Conservation (phyloP, 2,113 vertebrate species). For the Abramis brama region DNA sequence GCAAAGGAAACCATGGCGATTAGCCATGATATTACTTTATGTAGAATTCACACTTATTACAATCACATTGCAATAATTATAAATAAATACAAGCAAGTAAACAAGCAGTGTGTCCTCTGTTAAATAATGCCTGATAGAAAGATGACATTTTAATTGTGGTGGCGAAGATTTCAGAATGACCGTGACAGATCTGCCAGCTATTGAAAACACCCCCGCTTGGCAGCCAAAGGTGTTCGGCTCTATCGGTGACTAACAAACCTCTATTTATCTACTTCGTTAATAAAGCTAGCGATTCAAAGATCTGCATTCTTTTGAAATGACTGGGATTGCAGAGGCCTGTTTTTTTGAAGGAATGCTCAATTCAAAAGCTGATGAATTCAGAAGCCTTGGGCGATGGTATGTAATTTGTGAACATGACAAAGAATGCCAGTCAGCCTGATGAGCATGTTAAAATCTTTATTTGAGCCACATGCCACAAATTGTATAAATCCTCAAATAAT, state of each 20-base stretch:
- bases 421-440: constrained; percentile 12
- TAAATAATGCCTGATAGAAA: constrained; percentile 22
- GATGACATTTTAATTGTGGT: neutral
- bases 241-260: constrained; percentile 16
- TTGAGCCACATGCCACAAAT: neutral
- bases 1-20: too few species aligned
- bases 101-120: neutral
- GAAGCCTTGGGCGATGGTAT: neutral
- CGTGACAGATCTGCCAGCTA: neutral
- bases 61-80: neutral
- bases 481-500: constrained; percentile 7
- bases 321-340: neutral
- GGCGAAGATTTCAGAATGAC: constrained; percentile 21
- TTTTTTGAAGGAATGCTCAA: neutral
- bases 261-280: neutral
- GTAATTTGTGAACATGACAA: constrained; percentile 6
- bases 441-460: neutral
- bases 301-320: neutral
- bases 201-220: constrained; percentile 6
- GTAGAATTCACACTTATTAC: too few species aligned
- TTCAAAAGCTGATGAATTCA: neutral
- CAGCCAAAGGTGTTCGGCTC: neutral
- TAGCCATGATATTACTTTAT: too few species aligned
- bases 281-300: constrained; percentile 7
- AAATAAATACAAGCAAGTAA: neutral